phyloP scores from a whole-genome alignment of 2,113 vertebrate genomes.

The Cygnus buccinator region DNA sequence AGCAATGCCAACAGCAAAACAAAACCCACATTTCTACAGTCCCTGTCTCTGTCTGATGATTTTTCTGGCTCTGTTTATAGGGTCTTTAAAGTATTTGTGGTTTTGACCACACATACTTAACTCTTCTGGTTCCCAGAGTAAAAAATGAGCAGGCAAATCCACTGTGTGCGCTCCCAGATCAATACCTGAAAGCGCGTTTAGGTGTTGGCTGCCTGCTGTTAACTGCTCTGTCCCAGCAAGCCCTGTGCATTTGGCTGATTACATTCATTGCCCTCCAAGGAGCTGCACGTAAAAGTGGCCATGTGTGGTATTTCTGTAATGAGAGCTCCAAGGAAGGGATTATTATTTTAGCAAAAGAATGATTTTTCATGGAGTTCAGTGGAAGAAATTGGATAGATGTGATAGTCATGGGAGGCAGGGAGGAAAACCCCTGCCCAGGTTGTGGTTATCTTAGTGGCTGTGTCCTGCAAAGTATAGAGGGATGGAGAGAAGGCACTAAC shows the following conservation, averaged over 20 bases:
- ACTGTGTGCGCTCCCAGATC: not conserved
- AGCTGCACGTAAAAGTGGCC: not conserved
- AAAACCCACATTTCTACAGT: rapidly evolving
- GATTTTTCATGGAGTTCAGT: not conserved
- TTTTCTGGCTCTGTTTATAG: not conserved
- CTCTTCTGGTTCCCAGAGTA: not conserved
- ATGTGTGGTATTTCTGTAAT: not conserved
- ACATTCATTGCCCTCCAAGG: not conserved
- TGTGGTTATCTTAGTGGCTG: not conserved
- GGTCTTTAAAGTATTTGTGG: not conserved
- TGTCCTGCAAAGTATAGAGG: not conserved
- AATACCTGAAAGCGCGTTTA: not conserved
- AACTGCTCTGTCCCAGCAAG: not conserved
- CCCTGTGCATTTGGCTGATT: not conserved
- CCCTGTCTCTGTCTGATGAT: not conserved
- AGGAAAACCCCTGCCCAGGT: not conserved
- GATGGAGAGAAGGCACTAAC: rapidly evolving
- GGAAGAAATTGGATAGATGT: not conserved
- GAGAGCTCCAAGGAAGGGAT: not conserved
- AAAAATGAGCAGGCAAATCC: not conserved
- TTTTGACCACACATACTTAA: not conserved
- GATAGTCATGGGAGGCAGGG: rapidly evolving
- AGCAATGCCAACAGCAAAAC: not conserved
- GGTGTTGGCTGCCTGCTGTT: not conserved
- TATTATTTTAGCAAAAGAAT: not conserved